Conservation (phyloP, 2,113 vertebrate species). For the Hemichromis elongatus region DNA sequence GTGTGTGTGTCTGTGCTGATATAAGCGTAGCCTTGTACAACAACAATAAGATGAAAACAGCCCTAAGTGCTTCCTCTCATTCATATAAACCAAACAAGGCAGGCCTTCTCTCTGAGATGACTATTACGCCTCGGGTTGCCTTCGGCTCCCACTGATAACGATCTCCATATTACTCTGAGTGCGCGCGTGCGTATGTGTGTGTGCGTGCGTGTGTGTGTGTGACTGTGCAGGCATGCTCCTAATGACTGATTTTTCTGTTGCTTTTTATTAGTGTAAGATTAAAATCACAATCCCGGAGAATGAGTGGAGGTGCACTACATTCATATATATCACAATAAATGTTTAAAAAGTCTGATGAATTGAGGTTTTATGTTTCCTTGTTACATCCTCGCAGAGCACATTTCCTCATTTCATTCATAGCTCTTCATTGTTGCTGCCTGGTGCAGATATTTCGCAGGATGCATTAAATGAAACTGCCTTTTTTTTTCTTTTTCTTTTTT, state of each 20-base stretch:
- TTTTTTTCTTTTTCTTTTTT: background rate
- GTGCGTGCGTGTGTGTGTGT: background rate
- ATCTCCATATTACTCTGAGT: conserved; percentile 3
- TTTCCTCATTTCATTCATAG: background rate
- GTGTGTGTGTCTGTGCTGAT: conserved; percentile 48
- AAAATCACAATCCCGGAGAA: background rate
- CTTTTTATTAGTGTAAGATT: background rate
- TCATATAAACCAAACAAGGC: conserved; percentile 68
- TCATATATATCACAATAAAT: background rate
- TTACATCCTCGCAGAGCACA: background rate
- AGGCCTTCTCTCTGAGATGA: conserved; percentile 47
- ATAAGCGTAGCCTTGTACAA: conserved; percentile 45
- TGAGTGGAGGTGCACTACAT: background rate
- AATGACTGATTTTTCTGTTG: background rate
- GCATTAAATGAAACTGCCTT: background rate
- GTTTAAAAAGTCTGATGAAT: background rate
- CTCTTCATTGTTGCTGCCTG: background rate
- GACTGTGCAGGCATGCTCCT: background rate
- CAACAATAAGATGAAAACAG: conserved; percentile 74
- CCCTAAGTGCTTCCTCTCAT: conserved; percentile 77
- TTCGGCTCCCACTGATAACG: conserved; percentile 56
- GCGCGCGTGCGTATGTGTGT: background rate
- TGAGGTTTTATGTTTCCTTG: conserved; percentile 11
- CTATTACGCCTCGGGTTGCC: conserved; percentile 46
- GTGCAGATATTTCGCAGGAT: background rate